Percentiles rank a stretch among this genome's conserved stretches.
These are phyloP conservation scores for Myzus persicae DNA, from an alignment of 1,140 invertebrate species.

Conservation along the genomic window DNA sequence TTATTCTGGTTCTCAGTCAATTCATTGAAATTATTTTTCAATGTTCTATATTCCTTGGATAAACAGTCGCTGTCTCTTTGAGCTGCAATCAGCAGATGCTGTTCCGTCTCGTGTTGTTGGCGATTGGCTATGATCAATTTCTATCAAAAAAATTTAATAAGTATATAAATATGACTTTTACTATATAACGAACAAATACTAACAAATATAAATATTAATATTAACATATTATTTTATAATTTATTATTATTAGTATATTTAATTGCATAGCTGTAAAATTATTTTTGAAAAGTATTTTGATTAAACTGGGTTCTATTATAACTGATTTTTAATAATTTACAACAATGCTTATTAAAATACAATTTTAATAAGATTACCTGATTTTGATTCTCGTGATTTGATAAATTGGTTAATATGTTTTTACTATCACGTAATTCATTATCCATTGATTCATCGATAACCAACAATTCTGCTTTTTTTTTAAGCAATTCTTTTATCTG, in stretches of 20 bases:
- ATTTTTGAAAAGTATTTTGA: not conserved
- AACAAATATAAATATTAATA: not conserved
- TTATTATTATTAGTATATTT: not conserved
- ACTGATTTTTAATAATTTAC: not conserved
- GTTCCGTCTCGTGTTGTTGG: conserved; percentile 70
- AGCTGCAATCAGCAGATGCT: conserved; percentile 68
- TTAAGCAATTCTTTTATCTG: conserved; percentile 65
- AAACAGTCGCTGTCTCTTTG: conserved; percentile 67
- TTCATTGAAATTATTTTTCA: conserved; percentile 67
- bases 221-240: not conserved
- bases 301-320: not conserved
- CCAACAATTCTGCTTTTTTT: conserved; percentile 62
- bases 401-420: conserved; percentile 8
- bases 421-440: not conserved
- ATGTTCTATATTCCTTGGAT: conserved; percentile 66
- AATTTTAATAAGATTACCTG: conserved; percentile 6
- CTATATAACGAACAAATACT: not conserved
- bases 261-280: not conserved
- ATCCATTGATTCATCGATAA: conserved; percentile 62
- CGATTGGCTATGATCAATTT: conserved; percentile 70
- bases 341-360: not conserved
- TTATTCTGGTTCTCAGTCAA: conserved; percentile 63
- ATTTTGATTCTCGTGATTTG: conserved; percentile 11
- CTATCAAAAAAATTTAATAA: conserved; percentile 59
- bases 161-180: not conserved